A percentile compares a stretch with the other conserved stretches of the same genome.
Evolutionary conservation across 2,888 invertebrate genomes (phyloP).

Genomic region (Zootermopsis nevadensis): DNA sequence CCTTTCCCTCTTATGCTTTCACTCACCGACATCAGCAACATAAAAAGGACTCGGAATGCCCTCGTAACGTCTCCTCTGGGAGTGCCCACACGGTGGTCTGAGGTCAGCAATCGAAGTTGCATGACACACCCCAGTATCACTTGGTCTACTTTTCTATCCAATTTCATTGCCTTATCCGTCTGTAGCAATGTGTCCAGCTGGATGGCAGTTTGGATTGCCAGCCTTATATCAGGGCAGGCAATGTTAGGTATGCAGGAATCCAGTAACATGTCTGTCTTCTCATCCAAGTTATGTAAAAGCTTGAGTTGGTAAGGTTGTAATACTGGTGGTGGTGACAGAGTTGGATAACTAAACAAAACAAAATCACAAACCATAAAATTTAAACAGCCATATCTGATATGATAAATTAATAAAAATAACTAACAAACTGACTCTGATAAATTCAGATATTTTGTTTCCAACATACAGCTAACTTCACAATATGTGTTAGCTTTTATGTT

Average conservation of each 20-base stretch:
- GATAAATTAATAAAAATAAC: too few relatives aligned
- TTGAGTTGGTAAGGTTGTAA: slow-evolving; percentile 34
- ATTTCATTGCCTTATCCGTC: slow-evolving; percentile 65
- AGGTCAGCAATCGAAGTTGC: slow-evolving; percentile 71
- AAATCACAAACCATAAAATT: background rate
- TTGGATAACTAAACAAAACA: slow-evolving; percentile 41
- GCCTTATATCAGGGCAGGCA: slow-evolving; percentile 71
- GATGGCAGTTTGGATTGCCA: slow-evolving; percentile 74
- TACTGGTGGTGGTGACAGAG: slow-evolving; percentile 43
- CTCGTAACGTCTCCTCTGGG: slow-evolving; percentile 62
- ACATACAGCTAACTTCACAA: too few relatives aligned
- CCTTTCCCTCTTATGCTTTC: background rate
- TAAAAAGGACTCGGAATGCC: slow-evolving; percentile 66
- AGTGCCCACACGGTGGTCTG: slow-evolving; percentile 45
- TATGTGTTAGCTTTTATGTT: too few relatives aligned
- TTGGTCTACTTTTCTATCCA: slow-evolving; percentile 73
- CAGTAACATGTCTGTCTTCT: slow-evolving; percentile 55
- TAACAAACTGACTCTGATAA: too few relatives aligned
- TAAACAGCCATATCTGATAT: background rate
- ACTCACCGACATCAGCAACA: slow-evolving; percentile 67
- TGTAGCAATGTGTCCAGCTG: slow-evolving; percentile 76
- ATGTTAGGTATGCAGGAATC: slow-evolving; percentile 72
- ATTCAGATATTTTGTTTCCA: too few relatives aligned
- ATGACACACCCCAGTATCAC: slow-evolving; percentile 72
- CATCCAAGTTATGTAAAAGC: slow-evolving; percentile 12